Base-by-base conservation (phyloP, 2,888 invertebrate genomes). In the Pocota personata region DNA sequence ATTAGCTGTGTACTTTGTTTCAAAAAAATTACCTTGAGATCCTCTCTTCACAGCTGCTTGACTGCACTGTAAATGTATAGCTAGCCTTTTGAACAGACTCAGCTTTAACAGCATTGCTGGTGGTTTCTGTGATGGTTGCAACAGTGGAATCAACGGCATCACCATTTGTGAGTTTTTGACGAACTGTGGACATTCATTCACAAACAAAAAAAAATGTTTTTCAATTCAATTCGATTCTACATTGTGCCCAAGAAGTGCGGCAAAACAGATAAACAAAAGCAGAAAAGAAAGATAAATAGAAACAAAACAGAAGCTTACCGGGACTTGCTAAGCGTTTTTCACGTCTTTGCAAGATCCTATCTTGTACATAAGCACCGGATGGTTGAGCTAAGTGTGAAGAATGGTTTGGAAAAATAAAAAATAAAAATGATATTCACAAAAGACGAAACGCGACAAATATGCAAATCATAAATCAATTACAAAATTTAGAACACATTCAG, bases 21-120 rank as follows among this genome's bases (percentile, higher is more conserved):
- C 24, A 2, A 8, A 43, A 30, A 76, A 71, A 19, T 90, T 92
- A 92, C 91, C 91, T 92, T 89, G 90, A 89, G 16, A 94, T 87
- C 93, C 93, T 90, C 93, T 94, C 88, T 93, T 90, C 90, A 93
- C 94, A 88, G 93, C 93, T 87, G 93, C 93, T 89, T 46, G 94
- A 93, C 92, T 94, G 94, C 32, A 93, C 94, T 89, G 94, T 93
- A 89, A 94, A 95, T 64, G 94, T 93, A 88, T 93, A 94, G 3
- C 94, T 93, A n/a, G 94, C 89, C 48, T 89, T 89, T 78, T 90
- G 89, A 8, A 89, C 82, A 50, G 91, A 89, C 35, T 89, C 87
- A 7, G 89, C 88, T 5, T 90, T 91, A 64, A 90, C 43, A 73
- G 77, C 76, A 55, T 87, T 86, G 52, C 55, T 87, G 75, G 88